Percentiles rank a stretch among this genome's conserved stretches.
These are phyloP conservation scores for Semnornis frantzii DNA, from an alignment of 2,113 vertebrate genomes.

Conservation along the genomic window DNA sequence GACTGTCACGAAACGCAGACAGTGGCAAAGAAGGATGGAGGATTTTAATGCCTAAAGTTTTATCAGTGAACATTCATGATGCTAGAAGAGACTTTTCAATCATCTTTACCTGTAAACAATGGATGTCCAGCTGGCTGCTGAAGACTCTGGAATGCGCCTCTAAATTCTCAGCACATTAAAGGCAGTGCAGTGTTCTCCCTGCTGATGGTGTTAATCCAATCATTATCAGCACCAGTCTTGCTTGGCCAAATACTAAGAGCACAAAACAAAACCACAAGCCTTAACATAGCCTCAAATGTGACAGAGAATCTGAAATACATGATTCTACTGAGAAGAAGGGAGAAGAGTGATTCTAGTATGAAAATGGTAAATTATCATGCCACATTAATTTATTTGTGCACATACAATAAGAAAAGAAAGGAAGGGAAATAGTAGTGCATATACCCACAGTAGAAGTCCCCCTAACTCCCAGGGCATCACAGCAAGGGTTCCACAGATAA, in stretches of 20 bases:
- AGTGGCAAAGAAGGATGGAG: background rate
- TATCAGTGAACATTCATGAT: background rate
- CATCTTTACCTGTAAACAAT: background rate
- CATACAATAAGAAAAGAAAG: background rate
- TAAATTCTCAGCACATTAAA: background rate
- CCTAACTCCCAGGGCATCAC: background rate
- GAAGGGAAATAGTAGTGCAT: background rate
- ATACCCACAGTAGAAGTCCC: background rate
- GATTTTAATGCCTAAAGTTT: background rate
- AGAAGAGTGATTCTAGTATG: background rate
- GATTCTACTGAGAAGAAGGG: background rate
- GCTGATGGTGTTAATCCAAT: background rate
- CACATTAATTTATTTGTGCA: background rate
- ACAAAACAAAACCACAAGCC: background rate
- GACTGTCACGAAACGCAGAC: background rate
- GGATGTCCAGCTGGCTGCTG: background rate
- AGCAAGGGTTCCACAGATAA: constrained; percentile 9
- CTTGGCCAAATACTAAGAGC: background rate
- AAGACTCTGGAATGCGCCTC: background rate
- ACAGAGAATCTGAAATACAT: background rate
- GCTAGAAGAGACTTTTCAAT: background rate
- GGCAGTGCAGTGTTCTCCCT: background rate
- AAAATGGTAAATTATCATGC: background rate
- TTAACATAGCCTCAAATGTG: background rate
- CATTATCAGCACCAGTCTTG: background rate